These are phyloP conservation scores for Brachyopa scutellaris DNA, from an alignment of 2,888 invertebrate species.

Conservation along the genomic window DNA sequence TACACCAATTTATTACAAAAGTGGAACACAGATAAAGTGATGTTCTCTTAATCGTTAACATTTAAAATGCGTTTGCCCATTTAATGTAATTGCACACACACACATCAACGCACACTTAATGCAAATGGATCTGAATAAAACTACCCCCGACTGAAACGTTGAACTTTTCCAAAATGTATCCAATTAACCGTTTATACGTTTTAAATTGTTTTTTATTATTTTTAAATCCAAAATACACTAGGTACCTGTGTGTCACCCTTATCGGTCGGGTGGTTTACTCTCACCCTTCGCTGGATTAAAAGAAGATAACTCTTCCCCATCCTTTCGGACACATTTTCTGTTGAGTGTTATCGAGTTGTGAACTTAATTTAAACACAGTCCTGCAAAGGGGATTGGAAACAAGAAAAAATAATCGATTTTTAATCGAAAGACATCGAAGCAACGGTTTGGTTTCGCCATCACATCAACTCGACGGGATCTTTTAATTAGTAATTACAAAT, in stretches of 20 bases:
- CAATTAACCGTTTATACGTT: slow-evolving; percentile 12
- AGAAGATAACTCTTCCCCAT: neutral
- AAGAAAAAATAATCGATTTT: slow-evolving; percentile 51
- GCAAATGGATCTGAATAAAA: slow-evolving; percentile 11
- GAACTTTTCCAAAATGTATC: slow-evolving; percentile 23
- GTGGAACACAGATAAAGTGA: slow-evolving; percentile 13
- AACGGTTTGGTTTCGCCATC: slow-evolving; percentile 6
- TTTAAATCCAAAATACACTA: slow-evolving; percentile 8
- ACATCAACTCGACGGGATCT: slow-evolving; percentile 40
- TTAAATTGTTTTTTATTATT: neutral
- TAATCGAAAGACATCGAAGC: slow-evolving; percentile 17
- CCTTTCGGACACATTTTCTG: no score
- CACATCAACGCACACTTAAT: neutral
- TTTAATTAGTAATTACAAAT: slow-evolving; percentile 69
- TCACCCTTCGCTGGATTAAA: slow-evolving; percentile 1
- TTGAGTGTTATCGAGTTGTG: neutral
- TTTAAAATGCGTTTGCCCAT: neutral
- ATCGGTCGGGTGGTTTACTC: neutral
- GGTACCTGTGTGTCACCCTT: neutral
- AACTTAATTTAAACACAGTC: slow-evolving; percentile 25
- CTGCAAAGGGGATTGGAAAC: neutral
- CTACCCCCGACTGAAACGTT: slow-evolving; percentile 13
- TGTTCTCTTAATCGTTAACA: neutral
- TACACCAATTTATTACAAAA: slow-evolving; percentile 37
- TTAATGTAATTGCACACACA: neutral